Evolutionary conservation across 2,888 invertebrate species (phyloP), one percentile per base, ranked within the genome.

Genomic region (Noctua janthina): DNA sequence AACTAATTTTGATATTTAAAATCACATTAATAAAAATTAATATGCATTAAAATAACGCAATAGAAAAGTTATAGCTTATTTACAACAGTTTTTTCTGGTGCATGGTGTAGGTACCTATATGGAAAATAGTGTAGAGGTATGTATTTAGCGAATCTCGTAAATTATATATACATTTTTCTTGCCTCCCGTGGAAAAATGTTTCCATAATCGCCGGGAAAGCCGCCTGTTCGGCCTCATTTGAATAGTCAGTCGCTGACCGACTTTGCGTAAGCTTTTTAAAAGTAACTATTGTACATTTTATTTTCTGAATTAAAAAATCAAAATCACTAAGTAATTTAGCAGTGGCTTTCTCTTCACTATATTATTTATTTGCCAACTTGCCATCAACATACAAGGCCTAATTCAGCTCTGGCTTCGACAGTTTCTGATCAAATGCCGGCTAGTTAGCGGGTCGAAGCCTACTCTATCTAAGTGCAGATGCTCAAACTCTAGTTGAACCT

Each of bases 281-380:
- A 39, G 7, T 35, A 64, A 39, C 5, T n/a, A 49, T 20, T 78
- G 6, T 35, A 67, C 39, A n/a, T 46, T 78, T 67, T 56, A 43
- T 56, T 35, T 46, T 35, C 29, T 51, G 1, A 35, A 11, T 39
- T 39, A 20, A 20, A 66, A 62, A 66, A 66, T 1, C 66, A 20
- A 11, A 11, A 66, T 66, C 35, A 35, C 66, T 39, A 66, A 6
- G 6, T 23, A 54, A 11, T 56, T 46, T 15, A 20, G 7, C 49
- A 23, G 17, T 29, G 29, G 5, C n/a, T 79, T 79, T 78, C 56
- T 49, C 79, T 64, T 20, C 35, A 20, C 8, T 17, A 35, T 35
- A 64, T 20, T 64, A 20, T 35, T 64, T 20, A 64, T 10, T 35
- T 43, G 7, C 43, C 43, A 7, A 35, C 20, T 64, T 35, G 35